phyloP scores from a whole-genome alignment of 1,140 invertebrate genomes.

The Cepaea nemoralis region DNA sequence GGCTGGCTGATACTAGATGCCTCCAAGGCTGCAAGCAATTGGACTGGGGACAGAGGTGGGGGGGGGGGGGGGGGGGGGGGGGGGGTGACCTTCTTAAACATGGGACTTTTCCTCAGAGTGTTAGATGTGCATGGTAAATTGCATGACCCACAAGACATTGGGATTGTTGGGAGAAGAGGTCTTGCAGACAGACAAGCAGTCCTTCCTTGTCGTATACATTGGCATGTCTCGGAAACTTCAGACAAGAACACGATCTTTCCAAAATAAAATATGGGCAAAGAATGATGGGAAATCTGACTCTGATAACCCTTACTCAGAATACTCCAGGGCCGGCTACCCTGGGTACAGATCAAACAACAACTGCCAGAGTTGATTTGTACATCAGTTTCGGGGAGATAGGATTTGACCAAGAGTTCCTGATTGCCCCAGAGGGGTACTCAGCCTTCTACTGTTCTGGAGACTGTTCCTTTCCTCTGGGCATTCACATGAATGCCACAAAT shows the following conservation, averaged over 20 bases:
- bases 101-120: slow-evolving; percentile 77
- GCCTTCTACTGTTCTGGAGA: slow-evolving; percentile 79
- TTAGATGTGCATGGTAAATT: slow-evolving; percentile 77
- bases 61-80: too few species aligned
- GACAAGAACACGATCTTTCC: slow-evolving; percentile 53
- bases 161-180: slow-evolving; percentile 82
- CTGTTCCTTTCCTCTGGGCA: slow-evolving; percentile 76
- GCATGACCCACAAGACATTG: slow-evolving; percentile 85
- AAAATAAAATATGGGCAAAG: slow-evolving; percentile 40
- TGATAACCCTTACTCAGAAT: slow-evolving; percentile 49
- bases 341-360: slow-evolving; percentile 30
- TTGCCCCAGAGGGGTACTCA: slow-evolving; percentile 78
- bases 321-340: neutral
- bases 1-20: slow-evolving; percentile 87
- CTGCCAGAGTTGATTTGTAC: slow-evolving; percentile 33
- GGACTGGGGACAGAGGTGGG: slow-evolving; percentile 84
- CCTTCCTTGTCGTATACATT: slow-evolving; percentile 73
- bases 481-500: slow-evolving; percentile 78
- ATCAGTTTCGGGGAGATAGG: slow-evolving; percentile 39
- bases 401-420: slow-evolving; percentile 54
- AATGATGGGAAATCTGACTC: slow-evolving; percentile 47
- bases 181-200: slow-evolving; percentile 85
- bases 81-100: too few species aligned
- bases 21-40: slow-evolving; percentile 83
- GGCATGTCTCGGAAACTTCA: slow-evolving; percentile 56